Evolutionary conservation across 2,888 invertebrate species (phyloP).

Genomic region (Cremastobaeus sp.): DNA sequence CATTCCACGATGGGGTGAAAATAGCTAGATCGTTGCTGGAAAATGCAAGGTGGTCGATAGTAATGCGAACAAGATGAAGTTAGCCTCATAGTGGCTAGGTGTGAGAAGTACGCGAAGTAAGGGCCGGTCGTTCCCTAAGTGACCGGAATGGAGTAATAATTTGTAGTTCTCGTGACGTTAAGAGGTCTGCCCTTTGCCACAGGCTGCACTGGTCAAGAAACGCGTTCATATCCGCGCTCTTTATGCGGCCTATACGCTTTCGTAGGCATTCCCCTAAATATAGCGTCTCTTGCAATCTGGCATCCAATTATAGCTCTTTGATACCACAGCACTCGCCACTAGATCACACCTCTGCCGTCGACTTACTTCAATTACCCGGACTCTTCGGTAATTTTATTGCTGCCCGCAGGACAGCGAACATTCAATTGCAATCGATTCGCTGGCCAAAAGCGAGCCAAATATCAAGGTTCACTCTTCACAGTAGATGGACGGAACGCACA

Average conservation of each 20-base stretch:
- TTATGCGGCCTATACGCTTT: conserved; percentile 67
- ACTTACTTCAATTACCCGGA: conserved; percentile 53
- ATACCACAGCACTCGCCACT: conserved; percentile 67
- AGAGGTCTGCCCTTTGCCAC: conserved; percentile 73
- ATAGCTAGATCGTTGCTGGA: conserved; percentile 36
- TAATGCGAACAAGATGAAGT: conserved; percentile 53
- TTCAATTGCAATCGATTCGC: conserved; percentile 54
- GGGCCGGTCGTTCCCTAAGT: conserved; percentile 76
- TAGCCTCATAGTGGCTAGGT: conserved; percentile 27
- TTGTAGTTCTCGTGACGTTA: conserved; percentile 76
- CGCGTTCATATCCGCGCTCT: conserved; percentile 56
- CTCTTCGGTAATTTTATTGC: conserved; percentile 65
- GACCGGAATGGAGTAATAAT: conserved; percentile 77
- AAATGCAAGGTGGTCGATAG: conserved; percentile 48
- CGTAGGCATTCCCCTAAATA: conserved; percentile 73
- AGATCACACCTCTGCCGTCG: conserved; percentile 57
- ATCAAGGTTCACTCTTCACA: conserved; percentile 22
- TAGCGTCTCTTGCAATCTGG: conserved; percentile 72
- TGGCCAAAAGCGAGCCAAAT: conserved; percentile 30
- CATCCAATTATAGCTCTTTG: conserved; percentile 77
- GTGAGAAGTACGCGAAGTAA: conserved; percentile 71
- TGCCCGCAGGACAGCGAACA: conserved; percentile 53
- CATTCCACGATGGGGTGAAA: too few relatives aligned
- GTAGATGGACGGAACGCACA: conserved; percentile 11
- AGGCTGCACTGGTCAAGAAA: conserved; percentile 64